These are phyloP conservation scores for Congeria kusceri DNA, from an alignment of 2,888 invertebrate genomes.

Conservation along the genomic window DNA sequence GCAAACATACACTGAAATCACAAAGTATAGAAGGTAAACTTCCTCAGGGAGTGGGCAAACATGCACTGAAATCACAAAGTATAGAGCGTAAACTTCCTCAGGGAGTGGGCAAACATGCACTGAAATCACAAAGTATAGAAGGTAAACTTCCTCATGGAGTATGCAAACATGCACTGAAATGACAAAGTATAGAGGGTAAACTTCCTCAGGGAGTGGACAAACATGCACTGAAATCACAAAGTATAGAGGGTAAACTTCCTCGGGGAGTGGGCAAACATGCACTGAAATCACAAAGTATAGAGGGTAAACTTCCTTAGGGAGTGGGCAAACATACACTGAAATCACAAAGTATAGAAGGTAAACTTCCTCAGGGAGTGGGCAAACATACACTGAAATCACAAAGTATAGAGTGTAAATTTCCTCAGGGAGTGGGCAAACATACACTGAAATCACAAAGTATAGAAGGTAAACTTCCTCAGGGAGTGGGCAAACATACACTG, in stretches of 20 bases:
- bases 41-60: slow-evolving; percentile 95
- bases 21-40: slow-evolving; percentile 89
- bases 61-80: slow-evolving; percentile 90
- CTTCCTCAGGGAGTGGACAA: slow-evolving; percentile 92
- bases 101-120: slow-evolving; percentile 96
- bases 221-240: slow-evolving; percentile 86
- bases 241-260: slow-evolving; percentile 83
- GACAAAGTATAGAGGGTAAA: slow-evolving; percentile 88
- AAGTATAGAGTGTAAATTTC: too few species aligned
- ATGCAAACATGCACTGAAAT: slow-evolving; percentile 95
- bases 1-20: slow-evolving; percentile 95
- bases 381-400: too few species aligned
- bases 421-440: too few species aligned
- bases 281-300: slow-evolving; percentile 87
- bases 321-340: slow-evolving; percentile 88
- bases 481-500: too few species aligned
- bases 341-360: too few species aligned
- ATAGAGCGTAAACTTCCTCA: slow-evolving; percentile 93
- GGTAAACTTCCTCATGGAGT: slow-evolving; percentile 89
- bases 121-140: slow-evolving; percentile 84
- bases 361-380: too few species aligned
- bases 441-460: too few species aligned
- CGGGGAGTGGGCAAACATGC: slow-evolving; percentile 96
- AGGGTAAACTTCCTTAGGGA: slow-evolving; percentile 94
- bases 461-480: too few species aligned